These are phyloP conservation scores for Drosophila mayaguana DNA, from an alignment of 2,888 invertebrate genomes.

Conservation along the genomic window DNA sequence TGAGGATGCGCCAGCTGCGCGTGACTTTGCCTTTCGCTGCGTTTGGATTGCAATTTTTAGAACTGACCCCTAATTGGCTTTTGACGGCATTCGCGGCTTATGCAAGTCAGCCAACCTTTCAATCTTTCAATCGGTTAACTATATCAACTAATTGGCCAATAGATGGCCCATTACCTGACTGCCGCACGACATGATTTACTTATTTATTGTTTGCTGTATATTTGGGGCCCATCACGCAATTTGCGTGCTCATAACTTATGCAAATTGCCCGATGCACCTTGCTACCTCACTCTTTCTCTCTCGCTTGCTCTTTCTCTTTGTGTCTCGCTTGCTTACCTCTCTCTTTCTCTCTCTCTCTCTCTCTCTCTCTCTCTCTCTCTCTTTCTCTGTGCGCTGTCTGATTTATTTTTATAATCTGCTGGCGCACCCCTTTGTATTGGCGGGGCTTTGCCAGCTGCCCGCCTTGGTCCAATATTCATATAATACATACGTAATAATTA, in stretches of 20 bases:
- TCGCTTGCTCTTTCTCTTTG: background rate
- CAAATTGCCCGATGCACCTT: slow-evolving; percentile 38
- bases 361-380: background rate
- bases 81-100: slow-evolving; percentile 40
- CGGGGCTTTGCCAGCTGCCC: slow-evolving; percentile 1
- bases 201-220: slow-evolving; percentile 11
- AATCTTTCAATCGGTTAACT: slow-evolving; percentile 18
- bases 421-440: slow-evolving; percentile 15
- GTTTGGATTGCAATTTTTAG: slow-evolving; percentile 63
- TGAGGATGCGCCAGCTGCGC: slow-evolving; percentile 67
- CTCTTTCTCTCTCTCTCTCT: background rate
- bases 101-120: slow-evolving; percentile 36
- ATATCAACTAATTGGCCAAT: slow-evolving; percentile 8
- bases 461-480: slow-evolving; percentile 26
- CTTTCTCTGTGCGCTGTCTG: slow-evolving; percentile 33
- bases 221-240: slow-evolving; percentile 46
- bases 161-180: slow-evolving; percentile 7
- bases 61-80: slow-evolving; percentile 78
- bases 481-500: slow-evolving; percentile 61
- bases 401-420: slow-evolving; percentile 50
- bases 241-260: slow-evolving; percentile 51
- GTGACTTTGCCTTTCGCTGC: slow-evolving; percentile 57
- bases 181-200: slow-evolving; percentile 25
- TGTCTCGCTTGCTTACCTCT: too few species aligned
- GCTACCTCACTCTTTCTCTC: background rate